phyloP scores from a whole-genome alignment of 2,113 vertebrate genomes.

The Takifugu flavidus region DNA sequence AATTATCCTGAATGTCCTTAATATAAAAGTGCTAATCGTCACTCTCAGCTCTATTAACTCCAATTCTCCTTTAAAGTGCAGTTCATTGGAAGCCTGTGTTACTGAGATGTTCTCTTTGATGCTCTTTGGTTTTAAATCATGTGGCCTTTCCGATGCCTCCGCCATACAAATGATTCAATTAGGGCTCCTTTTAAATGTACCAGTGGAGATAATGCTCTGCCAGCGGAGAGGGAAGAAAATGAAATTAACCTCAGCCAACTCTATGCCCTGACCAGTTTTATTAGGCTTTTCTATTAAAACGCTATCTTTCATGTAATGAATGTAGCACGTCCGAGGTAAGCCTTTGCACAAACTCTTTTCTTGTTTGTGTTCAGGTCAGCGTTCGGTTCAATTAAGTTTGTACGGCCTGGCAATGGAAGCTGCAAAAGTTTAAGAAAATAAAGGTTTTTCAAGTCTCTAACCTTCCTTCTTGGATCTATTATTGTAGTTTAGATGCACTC shows the following conservation, averaged over 20 bases:
- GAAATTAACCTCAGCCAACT: slow-evolving; percentile 64
- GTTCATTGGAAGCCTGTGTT: slow-evolving; percentile 16
- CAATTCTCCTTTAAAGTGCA: slow-evolving; percentile 9
- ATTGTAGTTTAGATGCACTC: no score
- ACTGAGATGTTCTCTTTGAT: slow-evolving; percentile 14
- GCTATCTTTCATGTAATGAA: slow-evolving; percentile 51
- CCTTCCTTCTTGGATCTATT: no score
- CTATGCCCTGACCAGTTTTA: slow-evolving; percentile 50
- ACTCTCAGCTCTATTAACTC: slow-evolving; percentile 16
- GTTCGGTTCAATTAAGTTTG: slow-evolving; percentile 3
- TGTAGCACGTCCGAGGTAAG: slow-evolving; percentile 28
- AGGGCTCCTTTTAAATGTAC: slow-evolving; percentile 64
- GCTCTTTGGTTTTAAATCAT: slow-evolving; percentile 38
- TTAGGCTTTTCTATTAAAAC: slow-evolving; percentile 65
- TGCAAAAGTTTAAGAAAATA: slow-evolving; percentile 9
- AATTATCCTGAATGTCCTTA: not conserved
- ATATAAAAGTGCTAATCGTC: not conserved
- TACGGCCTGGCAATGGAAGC: not conserved
- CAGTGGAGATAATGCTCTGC: slow-evolving; percentile 54
- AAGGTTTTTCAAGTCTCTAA: no score
- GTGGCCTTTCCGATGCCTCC: slow-evolving; percentile 60
- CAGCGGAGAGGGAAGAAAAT: slow-evolving; percentile 55
- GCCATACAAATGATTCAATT: slow-evolving; percentile 68
- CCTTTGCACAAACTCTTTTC: slow-evolving; percentile 25
- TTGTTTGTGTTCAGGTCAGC: slow-evolving; percentile 48